These are phyloP conservation scores for Lineus longissimus DNA, from an alignment of 1,140 invertebrate genomes.

Conservation along the genomic window DNA sequence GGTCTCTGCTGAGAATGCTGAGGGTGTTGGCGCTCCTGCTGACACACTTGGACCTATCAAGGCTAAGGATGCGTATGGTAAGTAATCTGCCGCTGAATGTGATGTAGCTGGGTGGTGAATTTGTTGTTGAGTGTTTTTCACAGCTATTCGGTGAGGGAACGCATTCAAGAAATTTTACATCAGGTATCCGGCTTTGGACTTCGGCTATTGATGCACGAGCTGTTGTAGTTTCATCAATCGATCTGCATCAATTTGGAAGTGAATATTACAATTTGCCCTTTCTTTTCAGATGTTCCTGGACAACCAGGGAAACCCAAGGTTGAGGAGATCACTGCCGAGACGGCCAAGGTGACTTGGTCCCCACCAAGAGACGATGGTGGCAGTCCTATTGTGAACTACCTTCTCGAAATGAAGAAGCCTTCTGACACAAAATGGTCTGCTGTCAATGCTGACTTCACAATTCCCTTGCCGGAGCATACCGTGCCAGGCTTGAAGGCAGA, in stretches of 20 bases:
- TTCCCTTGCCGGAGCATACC: constrained; percentile 78
- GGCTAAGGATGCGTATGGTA: constrained; percentile 91
- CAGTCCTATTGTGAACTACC: constrained; percentile 84
- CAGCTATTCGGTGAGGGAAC: too few species aligned
- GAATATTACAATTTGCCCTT: background rate
- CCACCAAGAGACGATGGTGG: constrained; percentile 98
- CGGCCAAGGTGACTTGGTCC: constrained; percentile 74
- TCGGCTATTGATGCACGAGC: too few species aligned
- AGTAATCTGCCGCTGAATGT: too few species aligned
- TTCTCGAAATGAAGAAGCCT: constrained; percentile 70
- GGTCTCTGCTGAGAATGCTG: constrained; percentile 93
- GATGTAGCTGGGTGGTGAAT: too few species aligned
- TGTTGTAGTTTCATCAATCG: background rate
- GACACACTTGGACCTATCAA: constrained; percentile 80
- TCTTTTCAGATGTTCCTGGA: constrained; percentile 4
- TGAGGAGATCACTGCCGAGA: background rate
- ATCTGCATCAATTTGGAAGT: background rate
- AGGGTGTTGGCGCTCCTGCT: constrained; percentile 86
- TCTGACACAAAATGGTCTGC: constrained; percentile 81
- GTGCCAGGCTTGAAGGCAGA: constrained; percentile 83
- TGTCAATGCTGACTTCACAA: constrained; percentile 53
- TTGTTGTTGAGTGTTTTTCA: too few species aligned
- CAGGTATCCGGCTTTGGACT: too few species aligned
- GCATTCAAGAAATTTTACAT: too few species aligned
- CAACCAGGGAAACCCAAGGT: background rate